phyloP scores from a whole-genome alignment of 2,113 vertebrate species.

The Martes martes region DNA sequence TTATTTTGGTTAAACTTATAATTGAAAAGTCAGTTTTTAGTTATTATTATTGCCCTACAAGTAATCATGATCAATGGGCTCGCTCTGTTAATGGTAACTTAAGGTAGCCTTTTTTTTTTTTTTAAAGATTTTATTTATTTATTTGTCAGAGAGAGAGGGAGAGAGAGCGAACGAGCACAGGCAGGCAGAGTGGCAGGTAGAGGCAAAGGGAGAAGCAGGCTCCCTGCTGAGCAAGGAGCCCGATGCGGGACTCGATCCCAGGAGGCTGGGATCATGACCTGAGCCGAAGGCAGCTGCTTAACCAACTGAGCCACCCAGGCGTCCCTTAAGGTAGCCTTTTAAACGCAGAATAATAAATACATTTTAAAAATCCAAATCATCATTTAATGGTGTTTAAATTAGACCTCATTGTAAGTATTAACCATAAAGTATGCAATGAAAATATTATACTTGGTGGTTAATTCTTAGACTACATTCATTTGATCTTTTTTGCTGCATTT shows the following conservation, averaged over 20 bases:
- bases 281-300: too few relatives aligned
- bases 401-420: not conserved
- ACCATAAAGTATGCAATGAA: not conserved
- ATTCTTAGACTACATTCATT: not conserved
- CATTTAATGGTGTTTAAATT: not conserved
- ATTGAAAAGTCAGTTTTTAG: slow-evolving; percentile 9
- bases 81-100: not conserved
- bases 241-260: too few relatives aligned
- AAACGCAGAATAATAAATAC: not conserved
- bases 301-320: too few relatives aligned
- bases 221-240: too few relatives aligned
- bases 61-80: not conserved
- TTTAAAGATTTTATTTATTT: too few relatives aligned
- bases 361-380: not conserved
- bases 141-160: too few relatives aligned
- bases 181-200: too few relatives aligned
- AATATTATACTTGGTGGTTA: not conserved
- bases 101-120: not conserved
- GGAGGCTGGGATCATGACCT: too few relatives aligned
- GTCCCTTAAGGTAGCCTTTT: not conserved
- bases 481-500: not conserved
- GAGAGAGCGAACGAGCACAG: too few relatives aligned
- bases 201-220: too few relatives aligned
- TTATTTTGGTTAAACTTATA: not conserved
- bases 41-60: not conserved